phyloP scores from a whole-genome alignment of 2,797 vertebrate species.

The Myotis daubentonii region DNA sequence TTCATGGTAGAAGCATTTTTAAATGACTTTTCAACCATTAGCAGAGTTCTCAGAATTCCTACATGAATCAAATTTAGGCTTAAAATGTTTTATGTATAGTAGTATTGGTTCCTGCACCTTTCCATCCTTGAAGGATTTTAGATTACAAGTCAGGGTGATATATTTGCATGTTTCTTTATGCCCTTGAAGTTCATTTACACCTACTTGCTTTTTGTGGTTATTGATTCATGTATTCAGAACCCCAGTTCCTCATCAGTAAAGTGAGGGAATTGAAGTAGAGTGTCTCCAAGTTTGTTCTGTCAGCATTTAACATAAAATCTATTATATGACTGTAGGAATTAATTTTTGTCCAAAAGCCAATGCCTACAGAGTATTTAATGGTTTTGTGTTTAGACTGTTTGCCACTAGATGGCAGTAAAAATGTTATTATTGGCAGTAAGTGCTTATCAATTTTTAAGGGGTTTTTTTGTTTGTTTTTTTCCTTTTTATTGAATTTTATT shows the following conservation, averaged over 20 bases:
- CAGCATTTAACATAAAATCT: slow-evolving; percentile 26
- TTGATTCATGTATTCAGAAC: background rate
- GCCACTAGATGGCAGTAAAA: slow-evolving; percentile 72
- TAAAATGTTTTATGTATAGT: background rate
- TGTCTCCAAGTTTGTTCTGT: background rate
- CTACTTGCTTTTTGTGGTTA: background rate
- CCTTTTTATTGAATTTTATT: background rate
- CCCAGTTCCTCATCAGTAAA: background rate
- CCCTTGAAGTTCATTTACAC: background rate
- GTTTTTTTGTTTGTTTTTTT: background rate
- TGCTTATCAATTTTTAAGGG: slow-evolving; percentile 33
- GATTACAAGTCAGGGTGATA: background rate
- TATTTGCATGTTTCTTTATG: background rate
- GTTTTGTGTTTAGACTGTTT: slow-evolving; percentile 23
- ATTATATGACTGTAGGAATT: background rate
- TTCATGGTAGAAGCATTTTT: background rate
- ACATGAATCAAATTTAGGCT: background rate
- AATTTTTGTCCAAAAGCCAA: background rate
- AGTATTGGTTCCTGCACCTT: background rate
- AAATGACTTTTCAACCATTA: background rate
- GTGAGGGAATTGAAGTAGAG: background rate
- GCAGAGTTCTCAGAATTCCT: slow-evolving; percentile 12
- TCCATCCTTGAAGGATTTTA: background rate
- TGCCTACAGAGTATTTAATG: background rate
- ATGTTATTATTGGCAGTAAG: background rate